These are phyloP conservation scores for Salvelinus alpinus DNA, from an alignment of 2,113 vertebrate species.

Conservation along the genomic window DNA sequence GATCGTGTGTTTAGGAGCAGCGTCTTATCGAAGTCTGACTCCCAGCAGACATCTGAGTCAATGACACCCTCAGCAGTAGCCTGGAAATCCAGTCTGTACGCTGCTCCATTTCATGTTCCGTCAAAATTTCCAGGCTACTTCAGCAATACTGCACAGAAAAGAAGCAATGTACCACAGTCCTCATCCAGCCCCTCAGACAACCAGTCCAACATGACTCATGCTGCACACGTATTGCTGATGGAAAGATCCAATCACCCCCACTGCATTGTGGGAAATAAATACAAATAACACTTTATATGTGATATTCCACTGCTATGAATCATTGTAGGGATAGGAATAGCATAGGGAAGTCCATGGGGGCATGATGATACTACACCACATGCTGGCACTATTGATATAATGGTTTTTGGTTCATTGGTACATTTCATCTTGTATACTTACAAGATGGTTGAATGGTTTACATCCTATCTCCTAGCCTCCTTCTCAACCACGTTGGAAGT, in stretches of 20 bases:
- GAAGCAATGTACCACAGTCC: slow-evolving; percentile 11
- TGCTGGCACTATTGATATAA: neutral
- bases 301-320: slow-evolving; percentile 29
- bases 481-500: too few species aligned
- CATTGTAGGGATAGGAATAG: neutral
- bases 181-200: neutral
- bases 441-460: neutral
- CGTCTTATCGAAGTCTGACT: too few species aligned
- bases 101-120: neutral
- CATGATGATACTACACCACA: neutral
- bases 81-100: too few species aligned
- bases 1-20: neutral
- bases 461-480: neutral
- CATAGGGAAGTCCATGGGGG: neutral
- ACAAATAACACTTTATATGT: slow-evolving; percentile 31
- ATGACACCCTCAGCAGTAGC: neutral
- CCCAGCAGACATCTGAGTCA: neutral
- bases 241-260: slow-evolving; percentile 18
- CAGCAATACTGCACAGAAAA: neutral
- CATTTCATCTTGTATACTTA: too few species aligned
- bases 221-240: slow-evolving; percentile 10
- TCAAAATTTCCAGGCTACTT: neutral
- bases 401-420: neutral
- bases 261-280: slow-evolving; percentile 41
- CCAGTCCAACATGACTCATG: slow-evolving; percentile 43